Evolutionary conservation across 2,888 invertebrate species (phyloP), one percentile per base, ranked within the genome.

Genomic region (Chorisops tibialis): DNA sequence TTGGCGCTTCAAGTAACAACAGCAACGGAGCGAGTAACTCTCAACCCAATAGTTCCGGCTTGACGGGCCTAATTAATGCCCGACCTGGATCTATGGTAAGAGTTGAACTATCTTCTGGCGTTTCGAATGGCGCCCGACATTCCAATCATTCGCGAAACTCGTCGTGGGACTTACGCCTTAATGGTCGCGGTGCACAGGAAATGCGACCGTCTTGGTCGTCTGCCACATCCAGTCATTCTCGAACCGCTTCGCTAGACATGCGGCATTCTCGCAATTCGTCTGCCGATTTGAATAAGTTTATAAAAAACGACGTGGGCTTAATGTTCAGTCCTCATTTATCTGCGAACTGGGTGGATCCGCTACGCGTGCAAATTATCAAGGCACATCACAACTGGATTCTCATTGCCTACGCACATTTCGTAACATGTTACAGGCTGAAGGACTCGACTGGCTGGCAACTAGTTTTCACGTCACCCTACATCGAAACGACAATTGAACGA

Each of bases 321-420:
- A 83, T 89, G n/a, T 87, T 88, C 70, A 86, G 84, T 63, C 80
- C 82, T 24, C 83, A 82, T 3, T 69, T 75, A 5, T 45, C 45
- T 16, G 73, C 76, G 0, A 73, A 77, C 48, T 93, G 92, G 90
- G 84, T 88, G 5, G 93, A 94, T 75, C 93, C 91, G 45, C 77
- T 93, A 72, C 83, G 93, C 70, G 95, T 96, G 39, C 91, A 93
- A 80, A 91, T 94, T 54, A 92, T 96, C 69, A 92, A 93, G 75
- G 96, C 96, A 3, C 96, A 98, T 79, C 96, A 97, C 77, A 97
- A 96, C 76, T 97, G 96, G 93, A 92, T 99, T 67, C 94, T 93
- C 19, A 95, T 96, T 19, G 96, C 96, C 1, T 97, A 96, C 77
- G 90, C 94, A 62, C 94, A 97, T 79, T 96, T 94, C 79, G 92